phyloP scores from a whole-genome alignment of 2,113 vertebrate species.

The Eubucco bourcierii region DNA sequence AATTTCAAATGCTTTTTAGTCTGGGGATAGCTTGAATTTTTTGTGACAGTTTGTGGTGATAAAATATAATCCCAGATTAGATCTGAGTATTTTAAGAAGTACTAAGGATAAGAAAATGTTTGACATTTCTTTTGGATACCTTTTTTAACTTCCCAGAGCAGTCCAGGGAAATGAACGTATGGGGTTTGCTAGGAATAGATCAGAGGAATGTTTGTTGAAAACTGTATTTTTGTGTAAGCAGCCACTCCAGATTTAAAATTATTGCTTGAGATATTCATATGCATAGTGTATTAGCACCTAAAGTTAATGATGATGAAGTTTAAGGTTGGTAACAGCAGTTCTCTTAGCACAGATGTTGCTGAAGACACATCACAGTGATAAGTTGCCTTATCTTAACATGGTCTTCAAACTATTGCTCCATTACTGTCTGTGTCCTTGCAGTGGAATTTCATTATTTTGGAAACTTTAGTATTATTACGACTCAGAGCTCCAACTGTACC shows the following conservation, averaged over 20 bases:
- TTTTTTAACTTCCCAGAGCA: not conserved
- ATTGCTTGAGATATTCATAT: not conserved
- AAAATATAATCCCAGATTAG: conserved; percentile 39
- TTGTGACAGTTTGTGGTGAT: not conserved
- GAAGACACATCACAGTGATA: not conserved
- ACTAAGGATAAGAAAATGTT: not conserved
- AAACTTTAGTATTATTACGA: not conserved
- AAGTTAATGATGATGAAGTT: not conserved
- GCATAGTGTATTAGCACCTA: not conserved
- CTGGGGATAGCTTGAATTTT: conserved; percentile 41
- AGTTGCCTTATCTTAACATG: not conserved
- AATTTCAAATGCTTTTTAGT: not conserved
- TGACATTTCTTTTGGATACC: not conserved
- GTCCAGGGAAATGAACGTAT: not conserved
- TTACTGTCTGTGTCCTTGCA: not conserved
- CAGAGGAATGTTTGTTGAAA: not conserved
- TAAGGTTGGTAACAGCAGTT: not conserved
- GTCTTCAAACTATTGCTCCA: not conserved
- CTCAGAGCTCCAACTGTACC: not conserved
- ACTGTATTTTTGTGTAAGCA: not conserved
- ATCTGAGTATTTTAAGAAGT: conserved; percentile 16
- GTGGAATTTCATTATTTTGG: not conserved
- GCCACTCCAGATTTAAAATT: not conserved
- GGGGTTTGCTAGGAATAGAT: not conserved
- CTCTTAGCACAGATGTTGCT: not conserved